Conservation (phyloP, 2,797 vertebrate species). For the Knipowitschia caucasica region DNA sequence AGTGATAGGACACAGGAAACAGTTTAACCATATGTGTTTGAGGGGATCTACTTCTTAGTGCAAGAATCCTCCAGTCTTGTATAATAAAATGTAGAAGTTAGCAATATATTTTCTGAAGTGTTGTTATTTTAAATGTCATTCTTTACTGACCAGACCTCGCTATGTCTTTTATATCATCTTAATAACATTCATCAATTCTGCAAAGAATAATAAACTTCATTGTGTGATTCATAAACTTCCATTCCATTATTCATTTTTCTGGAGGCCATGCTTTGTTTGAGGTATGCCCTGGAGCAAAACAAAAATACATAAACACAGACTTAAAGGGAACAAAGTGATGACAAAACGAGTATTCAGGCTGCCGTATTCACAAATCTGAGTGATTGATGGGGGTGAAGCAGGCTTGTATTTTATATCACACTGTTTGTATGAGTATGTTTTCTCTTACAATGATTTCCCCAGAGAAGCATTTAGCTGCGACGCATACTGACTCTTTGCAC, state of each 20-base stretch:
- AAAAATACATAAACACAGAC: neutral
- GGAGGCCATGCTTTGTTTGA: neutral
- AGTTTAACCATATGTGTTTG: too few species aligned
- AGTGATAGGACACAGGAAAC: too few species aligned
- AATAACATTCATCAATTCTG: neutral
- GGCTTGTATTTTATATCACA: constrained; percentile 21
- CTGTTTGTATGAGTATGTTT: constrained; percentile 34
- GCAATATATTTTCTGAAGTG: too few species aligned
- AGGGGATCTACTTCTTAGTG: too few species aligned
- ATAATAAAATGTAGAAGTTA: too few species aligned
- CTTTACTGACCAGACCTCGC: too few species aligned
- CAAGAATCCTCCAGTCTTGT: too few species aligned
- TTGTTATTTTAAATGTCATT: neutral
- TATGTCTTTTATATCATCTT: neutral
- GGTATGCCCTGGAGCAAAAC: neutral
- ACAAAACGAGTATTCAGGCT: constrained; percentile 22
- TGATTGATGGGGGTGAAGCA: constrained; percentile 41
- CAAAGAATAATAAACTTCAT: neutral
- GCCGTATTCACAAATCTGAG: constrained; percentile 23
- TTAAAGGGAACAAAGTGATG: constrained; percentile 19
- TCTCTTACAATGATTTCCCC: constrained; percentile 32
- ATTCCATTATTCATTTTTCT: neutral
- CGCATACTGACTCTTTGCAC: constrained; percentile 16
- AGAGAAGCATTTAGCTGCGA: constrained; percentile 27
- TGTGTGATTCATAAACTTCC: neutral